phyloP scores from a whole-genome alignment of 2,113 vertebrate species.

The Sminthopsis crassicaudata region DNA sequence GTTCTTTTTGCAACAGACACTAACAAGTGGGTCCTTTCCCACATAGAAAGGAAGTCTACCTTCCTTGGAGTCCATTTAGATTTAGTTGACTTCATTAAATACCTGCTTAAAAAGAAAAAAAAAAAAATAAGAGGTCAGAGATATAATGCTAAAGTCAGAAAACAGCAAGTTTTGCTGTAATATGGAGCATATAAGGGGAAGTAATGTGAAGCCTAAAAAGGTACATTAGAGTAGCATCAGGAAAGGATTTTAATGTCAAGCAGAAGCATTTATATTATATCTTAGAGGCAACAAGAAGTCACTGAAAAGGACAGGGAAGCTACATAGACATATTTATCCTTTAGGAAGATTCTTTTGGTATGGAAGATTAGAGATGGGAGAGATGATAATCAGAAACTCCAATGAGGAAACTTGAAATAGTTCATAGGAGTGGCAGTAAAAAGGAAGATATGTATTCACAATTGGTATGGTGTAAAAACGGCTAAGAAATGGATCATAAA shows the following conservation, averaged over 20 bases:
- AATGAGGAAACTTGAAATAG: background rate
- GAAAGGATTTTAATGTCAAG: no score
- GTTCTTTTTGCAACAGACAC: background rate
- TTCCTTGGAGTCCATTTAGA: background rate
- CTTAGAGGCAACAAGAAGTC: background rate
- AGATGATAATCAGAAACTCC: background rate
- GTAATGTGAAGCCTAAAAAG: background rate
- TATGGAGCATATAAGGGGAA: background rate
- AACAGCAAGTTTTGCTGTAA: background rate
- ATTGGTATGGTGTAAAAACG: background rate
- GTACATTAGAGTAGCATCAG: background rate
- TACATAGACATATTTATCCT: background rate
- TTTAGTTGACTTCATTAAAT: background rate
- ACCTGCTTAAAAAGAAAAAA: background rate
- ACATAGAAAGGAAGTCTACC: background rate
- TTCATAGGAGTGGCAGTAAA: background rate
- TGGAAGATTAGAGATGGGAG: background rate
- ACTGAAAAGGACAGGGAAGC: background rate
- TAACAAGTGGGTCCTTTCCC: background rate
- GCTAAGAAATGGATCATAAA: background rate
- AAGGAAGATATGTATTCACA: no score
- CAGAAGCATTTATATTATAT: no score
- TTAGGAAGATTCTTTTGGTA: background rate
- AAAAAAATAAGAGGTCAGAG: background rate
- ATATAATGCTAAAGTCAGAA: background rate